Evolutionary conservation across 2,888 invertebrate genomes (phyloP), one percentile per base, ranked within the genome.

Genomic region (Polylopha cassiicola): DNA sequence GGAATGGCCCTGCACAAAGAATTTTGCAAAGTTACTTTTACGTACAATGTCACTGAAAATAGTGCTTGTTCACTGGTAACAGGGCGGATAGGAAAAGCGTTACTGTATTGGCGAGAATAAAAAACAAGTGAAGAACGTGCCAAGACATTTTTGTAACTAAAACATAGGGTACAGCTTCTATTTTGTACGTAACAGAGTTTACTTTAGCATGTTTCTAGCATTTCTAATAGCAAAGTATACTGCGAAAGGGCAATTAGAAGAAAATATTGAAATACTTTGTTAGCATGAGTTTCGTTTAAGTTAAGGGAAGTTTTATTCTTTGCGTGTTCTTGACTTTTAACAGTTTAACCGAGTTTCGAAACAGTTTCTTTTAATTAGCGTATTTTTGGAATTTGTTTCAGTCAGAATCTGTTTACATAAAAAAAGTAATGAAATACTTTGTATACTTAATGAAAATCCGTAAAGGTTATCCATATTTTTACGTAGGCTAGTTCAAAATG

Each of bases 191-290:
- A 30, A 24, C 34, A 39, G 6, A 16, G 16, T n/a, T 26, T 11
- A 8, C 9, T 26, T 41, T 30, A 4, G 16, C 7, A 17, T 9
- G 36, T 15, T 7, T 15, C 11, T n/a, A 3, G 6, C 4, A 5
- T 24, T 3, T 21, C 14, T 11, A 13, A n/a, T 8, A 16, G 30
- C 7, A 26, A 26, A 36, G 13, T 18, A 28, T 20, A 21, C 11
- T 3, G 9, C 29, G n/a, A 30, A 41, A 41, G 36, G n/a, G 41
- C 34, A 36, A 41, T 41, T 41, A 41, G 36, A 30, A 36, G 16
- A 10, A 41, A 41, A 41, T 41, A 41, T 36, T 30, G 36, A 41
- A 41, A 41, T 41, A 41, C 41, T 41, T 30, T 29, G 28, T 37
- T 26, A 30, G n/a, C n/a, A n/a, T n/a, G n/a, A n/a, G 29, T 41